Conservation (phyloP, 2,888 invertebrate genomes). For the Protodeltote pygarga region DNA sequence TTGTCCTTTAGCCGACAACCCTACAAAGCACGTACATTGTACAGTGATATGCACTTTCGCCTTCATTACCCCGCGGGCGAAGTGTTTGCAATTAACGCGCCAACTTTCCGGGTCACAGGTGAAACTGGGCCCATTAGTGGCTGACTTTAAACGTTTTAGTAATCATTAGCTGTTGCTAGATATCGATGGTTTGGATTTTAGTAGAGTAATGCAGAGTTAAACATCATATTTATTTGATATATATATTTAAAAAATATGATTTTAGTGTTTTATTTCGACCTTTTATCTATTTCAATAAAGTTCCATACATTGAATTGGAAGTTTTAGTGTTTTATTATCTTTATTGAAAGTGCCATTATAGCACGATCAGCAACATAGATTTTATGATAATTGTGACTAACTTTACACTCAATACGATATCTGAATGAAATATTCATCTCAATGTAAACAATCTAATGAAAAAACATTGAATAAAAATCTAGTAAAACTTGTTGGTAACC, state of each 20-base stretch:
- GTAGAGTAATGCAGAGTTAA: too few relatives aligned
- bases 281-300: too few relatives aligned
- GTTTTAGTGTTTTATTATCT: too few relatives aligned
- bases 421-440: too few relatives aligned
- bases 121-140: slow-evolving; percentile 66
- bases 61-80: slow-evolving; percentile 66
- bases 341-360: too few relatives aligned
- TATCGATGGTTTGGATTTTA: slow-evolving; percentile 35
- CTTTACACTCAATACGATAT: too few relatives aligned
- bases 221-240: too few relatives aligned
- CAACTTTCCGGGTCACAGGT: slow-evolving; percentile 74
- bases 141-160: slow-evolving; percentile 61
- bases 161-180: slow-evolving; percentile 47
- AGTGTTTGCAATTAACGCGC: slow-evolving; percentile 73
- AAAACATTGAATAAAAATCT: slow-evolving; percentile 30
- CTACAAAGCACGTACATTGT: slow-evolving; percentile 51
- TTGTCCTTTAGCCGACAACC: slow-evolving; percentile 26
- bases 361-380: too few relatives aligned
- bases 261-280: too few relatives aligned
- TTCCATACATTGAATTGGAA: too few relatives aligned
- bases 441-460: slow-evolving; percentile 23
- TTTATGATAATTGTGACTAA: too few relatives aligned
- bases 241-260: too few relatives aligned
- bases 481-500: slow-evolving; percentile 23
- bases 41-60: slow-evolving; percentile 75